phyloP scores from a whole-genome alignment of 2,888 invertebrate species.

The Melanargia galathea region DNA sequence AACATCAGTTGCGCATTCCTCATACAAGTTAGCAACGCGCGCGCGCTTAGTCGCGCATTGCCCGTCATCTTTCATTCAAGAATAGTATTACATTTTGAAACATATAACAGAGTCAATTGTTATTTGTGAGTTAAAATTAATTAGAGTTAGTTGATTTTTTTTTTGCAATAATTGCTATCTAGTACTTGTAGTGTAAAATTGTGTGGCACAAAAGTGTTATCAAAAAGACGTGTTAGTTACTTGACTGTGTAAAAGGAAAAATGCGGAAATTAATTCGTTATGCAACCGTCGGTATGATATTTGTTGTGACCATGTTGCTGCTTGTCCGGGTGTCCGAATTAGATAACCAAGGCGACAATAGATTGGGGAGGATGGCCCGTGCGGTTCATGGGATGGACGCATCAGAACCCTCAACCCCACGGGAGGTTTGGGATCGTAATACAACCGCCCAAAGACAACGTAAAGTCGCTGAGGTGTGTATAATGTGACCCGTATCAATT shows the following conservation, averaged over 20 bases:
- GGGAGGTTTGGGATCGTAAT: conserved; percentile 9
- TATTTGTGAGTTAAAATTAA: background rate
- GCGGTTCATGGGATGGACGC: conserved; percentile 26
- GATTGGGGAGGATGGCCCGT: conserved; percentile 33
- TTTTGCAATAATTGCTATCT: background rate
- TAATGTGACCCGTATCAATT: background rate
- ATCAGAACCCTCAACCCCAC: background rate
- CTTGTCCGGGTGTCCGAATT: conserved; percentile 48
- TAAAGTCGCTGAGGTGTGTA: conserved; percentile 41
- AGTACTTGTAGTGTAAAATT: background rate
- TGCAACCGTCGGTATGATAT: conserved; percentile 45
- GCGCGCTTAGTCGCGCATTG: conserved; percentile 29
- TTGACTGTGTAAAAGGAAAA: background rate
- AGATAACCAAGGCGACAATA: conserved; percentile 32
- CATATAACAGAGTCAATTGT: background rate
- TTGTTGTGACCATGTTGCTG: conserved; percentile 49
- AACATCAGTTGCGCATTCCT: conserved; percentile 25
- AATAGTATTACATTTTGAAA: background rate
- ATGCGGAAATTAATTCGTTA: conserved; percentile 59
- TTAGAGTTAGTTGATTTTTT: background rate
- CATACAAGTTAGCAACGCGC: conserved; percentile 32
- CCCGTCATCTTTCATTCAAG: background rate
- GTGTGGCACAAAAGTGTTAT: background rate
- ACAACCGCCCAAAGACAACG: conserved; percentile 29
- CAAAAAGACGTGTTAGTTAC: conserved; percentile 1